Evolutionary conservation across 2,888 invertebrate species (phyloP), one percentile per base, ranked within the genome.

Genomic region (Lasioglossum pauxillum): DNA sequence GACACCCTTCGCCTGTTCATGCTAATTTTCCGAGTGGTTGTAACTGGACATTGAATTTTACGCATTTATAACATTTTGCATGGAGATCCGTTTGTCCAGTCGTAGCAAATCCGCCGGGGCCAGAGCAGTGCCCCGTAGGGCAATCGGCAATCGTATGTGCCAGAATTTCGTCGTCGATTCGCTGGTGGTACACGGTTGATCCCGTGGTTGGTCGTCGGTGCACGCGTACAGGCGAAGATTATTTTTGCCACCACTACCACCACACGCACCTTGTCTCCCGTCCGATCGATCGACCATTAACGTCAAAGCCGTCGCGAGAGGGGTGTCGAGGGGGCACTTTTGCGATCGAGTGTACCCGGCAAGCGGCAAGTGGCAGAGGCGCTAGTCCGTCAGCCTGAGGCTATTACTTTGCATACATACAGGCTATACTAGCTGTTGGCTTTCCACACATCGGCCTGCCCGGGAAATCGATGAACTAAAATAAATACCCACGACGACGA

Each of bases 381-480:
- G 83, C 83, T 89, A 88, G 88, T 91, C 89, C 88, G 89, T 89
- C 91, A 91, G 92, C 90, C 92, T 83, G 83, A 79, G 92, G 92
- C 89, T 87, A 87, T 89, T 90, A 89, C 89, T 92, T 92, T 91
- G 91, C 92, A 90, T 90, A 86, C 85, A 92, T 84, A 87, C 86
- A 89, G 38, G 19, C 67, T 35, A 23, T 27, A 27, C 67, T 35
- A 35, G 67, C 67, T 35, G 35, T 14, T 81, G 60, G 74, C 81
- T 82, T 84, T 82, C 81, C 72, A 53, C 53, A 73, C 60, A 79
- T 80, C 74, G 60, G 64, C 80, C 67, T 83, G 75, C 77, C 78
- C 80, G 76, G 83, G 83, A 90, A 91, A 92, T 92, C 91, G 91
- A 92, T 92, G 89, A 90, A 82, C 91, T 92, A 88, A 92, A 91